Conservation (phyloP, 2,113 vertebrate genomes). For the Pangasianodon hypophthalmus region DNA sequence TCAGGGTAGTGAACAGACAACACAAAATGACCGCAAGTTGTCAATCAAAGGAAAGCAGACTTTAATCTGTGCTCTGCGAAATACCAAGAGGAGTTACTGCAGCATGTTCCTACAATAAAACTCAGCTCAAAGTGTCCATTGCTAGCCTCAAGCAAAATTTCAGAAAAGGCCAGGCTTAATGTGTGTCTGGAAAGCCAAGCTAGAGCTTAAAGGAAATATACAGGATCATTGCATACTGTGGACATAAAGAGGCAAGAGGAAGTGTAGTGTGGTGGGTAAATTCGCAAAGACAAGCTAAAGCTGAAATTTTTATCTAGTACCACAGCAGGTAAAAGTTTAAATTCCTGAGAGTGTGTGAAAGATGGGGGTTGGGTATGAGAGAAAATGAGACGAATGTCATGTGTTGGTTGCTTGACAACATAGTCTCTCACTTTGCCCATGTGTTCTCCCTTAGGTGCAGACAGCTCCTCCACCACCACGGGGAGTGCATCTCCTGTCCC, state of each 20-base stretch:
- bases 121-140: background rate
- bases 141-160: background rate
- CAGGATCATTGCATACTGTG: background rate
- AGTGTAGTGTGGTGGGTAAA: background rate
- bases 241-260: background rate
- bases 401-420: background rate
- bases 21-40: background rate
- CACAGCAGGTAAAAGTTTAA: background rate
- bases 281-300: background rate
- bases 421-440: background rate
- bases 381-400: background rate
- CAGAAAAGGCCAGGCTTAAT: background rate
- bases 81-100: background rate
- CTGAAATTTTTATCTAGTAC: background rate
- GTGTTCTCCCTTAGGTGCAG: slow-evolving; percentile 75
- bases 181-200: background rate
- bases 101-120: background rate
- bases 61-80: background rate
- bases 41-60: background rate
- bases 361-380: background rate
- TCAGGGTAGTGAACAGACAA: background rate
- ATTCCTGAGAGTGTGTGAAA: background rate
- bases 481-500: slow-evolving; percentile 88
- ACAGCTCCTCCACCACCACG: slow-evolving; percentile 91
- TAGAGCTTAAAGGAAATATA: background rate